Conservation (phyloP, 1,140 invertebrate genomes). For the Habropoda laboriosa region DNA sequence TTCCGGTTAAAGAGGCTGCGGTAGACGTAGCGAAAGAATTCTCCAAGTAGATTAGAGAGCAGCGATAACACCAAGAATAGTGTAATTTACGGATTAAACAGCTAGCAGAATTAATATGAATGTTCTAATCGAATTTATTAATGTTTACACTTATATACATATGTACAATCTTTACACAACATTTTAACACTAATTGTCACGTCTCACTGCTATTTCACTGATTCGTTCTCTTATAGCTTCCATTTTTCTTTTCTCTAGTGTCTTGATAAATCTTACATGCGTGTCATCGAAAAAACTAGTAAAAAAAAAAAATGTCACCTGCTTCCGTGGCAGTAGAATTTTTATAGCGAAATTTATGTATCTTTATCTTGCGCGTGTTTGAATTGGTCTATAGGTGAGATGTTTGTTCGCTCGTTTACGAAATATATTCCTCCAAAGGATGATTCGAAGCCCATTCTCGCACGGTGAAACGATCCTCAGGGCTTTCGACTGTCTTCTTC, state of each 20-base stretch:
- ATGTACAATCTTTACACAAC: conserved; percentile 34
- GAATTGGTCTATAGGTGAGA: not conserved
- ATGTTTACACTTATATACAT: conserved; percentile 29
- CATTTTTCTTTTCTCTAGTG: not conserved
- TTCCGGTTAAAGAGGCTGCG: conserved; percentile 11
- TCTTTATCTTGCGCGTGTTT: not conserved
- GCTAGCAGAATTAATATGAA: not conserved
- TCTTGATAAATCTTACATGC: not conserved
- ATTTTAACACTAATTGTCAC: not conserved
- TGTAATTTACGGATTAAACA: not conserved
- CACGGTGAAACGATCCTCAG: not conserved
- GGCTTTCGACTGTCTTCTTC: not conserved
- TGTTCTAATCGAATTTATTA: conserved; percentile 31
- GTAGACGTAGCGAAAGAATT: not conserved
- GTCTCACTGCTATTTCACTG: conserved; percentile 12
- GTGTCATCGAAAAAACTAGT: not conserved
- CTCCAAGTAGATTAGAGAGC: not conserved
- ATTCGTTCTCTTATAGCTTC: not conserved
- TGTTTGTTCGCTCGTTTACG: not conserved
- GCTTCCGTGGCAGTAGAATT: not conserved
- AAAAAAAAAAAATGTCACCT: not conserved
- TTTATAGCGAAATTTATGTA: not conserved
- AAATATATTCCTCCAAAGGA: not conserved
- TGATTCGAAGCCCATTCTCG: not conserved
- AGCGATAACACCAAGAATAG: not conserved